Base-by-base conservation (phyloP, 2,113 vertebrate genomes). In the Arenaria interpres region DNA sequence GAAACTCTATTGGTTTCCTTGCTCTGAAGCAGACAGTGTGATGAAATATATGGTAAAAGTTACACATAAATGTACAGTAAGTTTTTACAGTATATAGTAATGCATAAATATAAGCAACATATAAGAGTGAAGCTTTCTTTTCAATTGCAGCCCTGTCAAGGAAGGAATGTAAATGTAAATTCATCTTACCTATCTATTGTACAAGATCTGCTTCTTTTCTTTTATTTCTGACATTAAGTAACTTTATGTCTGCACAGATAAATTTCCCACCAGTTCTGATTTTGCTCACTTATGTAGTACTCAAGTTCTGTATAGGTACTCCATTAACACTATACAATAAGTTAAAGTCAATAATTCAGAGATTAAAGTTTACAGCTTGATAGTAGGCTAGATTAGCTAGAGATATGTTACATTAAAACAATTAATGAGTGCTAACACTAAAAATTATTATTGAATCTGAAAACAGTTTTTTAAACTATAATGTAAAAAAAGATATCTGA, bases 21-120 rank as follows among this genome's bases (percentile, higher is more conserved):
- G 22, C 37, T 67, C 22, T 22, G 19, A 89, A 45, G 6, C 4
- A 37, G 46, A 20, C 2, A 63, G 11, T 46, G 24, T 63, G 57
- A 64, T 79, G 3, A 79, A 78, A 72, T 43, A 12, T 2, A 19
- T 8, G 37, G 8, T 14, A 72, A 72, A 90, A 64, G 20, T 64
- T 6, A 21, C 1, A 20, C 0, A 2, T 53, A 67, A n/a, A 45
- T 10, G 2, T 48, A 48, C 48, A 48, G 48, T 23, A 48, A 23
- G 12, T 48, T 48, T 22, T 48, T 37, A 37, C 2, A 19, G 4
- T 57, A 32, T 1, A 0, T 27, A 18, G 5, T 43, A 56, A 48
- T 46, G 3, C 21, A 64, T 30, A 72, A 19, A 50, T n/a, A 28
- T 1, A 72, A 45, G 17, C 7, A 59, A 46, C 32, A 53, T 18